Base-by-base conservation (phyloP, 1,140 invertebrate species). In the Centruroides vittatus region DNA sequence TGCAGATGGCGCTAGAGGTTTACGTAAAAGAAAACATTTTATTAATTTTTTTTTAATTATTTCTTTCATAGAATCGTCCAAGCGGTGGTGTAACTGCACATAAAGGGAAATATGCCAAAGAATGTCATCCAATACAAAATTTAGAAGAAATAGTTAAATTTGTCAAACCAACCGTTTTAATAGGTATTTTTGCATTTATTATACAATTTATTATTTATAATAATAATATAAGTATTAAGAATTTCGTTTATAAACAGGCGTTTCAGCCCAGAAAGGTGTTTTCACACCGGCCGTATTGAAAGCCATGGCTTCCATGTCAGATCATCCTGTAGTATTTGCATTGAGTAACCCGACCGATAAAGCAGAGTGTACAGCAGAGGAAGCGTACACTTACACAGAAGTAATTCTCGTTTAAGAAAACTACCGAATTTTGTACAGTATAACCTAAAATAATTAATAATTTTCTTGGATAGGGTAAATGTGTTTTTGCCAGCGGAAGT, bases 311-410 rank as follows among this genome's bases (percentile, higher is more conserved):
- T 77, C 80, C 59, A 86, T 87, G 71, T 93, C 90, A 66, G 81
- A 93, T 46, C 79, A 84, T 58, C 94, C 94, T 0, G 82, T 98
- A 59, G 86, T 98, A 57, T 98, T 98, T 74, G 93, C 94, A 13
- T 76, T 98, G 5, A 96, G 92, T 66, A 98, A 98, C 80, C 94
- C 94, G 23, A 98, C 94, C 0, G 85, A 82, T 70, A 93, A 93
- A 78, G 92, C 94, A 8, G 94, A 98, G 76, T 98, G 94, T 72
- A 98, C 94, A 4, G 93, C 94, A 23, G 86, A 94, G 70, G 83
- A 86, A 64, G 93, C 93, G 3, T 96, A 93, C 68, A 81, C 81
- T 41, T 67, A 87, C 68, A 94, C 93, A 5, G 82, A 94, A 4
- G 63, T 64, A 58, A 56, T 6, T 8, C 41, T 41, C 8, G 5